These are phyloP conservation scores for Aethina tumida DNA, from an alignment of 1,140 invertebrate genomes.

Conservation along the genomic window DNA sequence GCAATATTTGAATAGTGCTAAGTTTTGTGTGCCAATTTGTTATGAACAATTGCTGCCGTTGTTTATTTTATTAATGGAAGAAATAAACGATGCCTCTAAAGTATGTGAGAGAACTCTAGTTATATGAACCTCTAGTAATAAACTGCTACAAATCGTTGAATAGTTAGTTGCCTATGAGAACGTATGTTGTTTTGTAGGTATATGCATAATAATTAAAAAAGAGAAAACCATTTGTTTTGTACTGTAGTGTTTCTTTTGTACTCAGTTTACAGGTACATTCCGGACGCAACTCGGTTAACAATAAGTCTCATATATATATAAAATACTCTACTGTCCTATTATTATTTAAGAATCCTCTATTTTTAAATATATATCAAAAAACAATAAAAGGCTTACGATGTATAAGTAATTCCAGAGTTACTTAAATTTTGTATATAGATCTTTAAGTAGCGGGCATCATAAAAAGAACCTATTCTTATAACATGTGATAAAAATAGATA, in stretches of 20 bases:
- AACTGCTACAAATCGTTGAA: neutral
- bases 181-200: neutral
- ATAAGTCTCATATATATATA: too few relatives aligned
- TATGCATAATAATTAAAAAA: neutral
- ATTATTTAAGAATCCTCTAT: too few relatives aligned
- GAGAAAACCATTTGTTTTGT: too few relatives aligned
- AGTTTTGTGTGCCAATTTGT: conserved; percentile 25
- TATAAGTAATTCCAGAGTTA: too few relatives aligned
- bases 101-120: neutral
- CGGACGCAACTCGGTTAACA: too few relatives aligned
- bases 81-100: neutral
- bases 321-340: too few relatives aligned
- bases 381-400: too few relatives aligned
- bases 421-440: conserved; percentile 1
- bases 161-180: neutral
- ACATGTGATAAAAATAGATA: neutral
- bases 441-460: neutral
- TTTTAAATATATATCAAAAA: too few relatives aligned
- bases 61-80: neutral
- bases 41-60: conserved; percentile 3
- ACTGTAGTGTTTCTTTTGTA: too few relatives aligned
- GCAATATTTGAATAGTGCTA: conserved; percentile 30
- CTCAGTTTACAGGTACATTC: too few relatives aligned
- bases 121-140: neutral
- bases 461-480: neutral